These are phyloP conservation scores for Galerucella calmariensis DNA, from an alignment of 2,888 invertebrate species.

Conservation along the genomic window DNA sequence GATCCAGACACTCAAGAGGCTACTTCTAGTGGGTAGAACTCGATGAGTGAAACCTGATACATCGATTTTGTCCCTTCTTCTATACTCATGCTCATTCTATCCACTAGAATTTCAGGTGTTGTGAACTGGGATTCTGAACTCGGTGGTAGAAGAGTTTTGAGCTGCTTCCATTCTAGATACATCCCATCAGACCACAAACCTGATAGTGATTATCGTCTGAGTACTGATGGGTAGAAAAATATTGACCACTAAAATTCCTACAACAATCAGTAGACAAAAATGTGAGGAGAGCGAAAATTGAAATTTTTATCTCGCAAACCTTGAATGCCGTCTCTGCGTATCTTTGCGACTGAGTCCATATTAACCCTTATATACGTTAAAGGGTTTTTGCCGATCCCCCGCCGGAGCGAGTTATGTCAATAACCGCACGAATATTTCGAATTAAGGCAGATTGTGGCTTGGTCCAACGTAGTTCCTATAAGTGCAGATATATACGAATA, in stretches of 20 bases:
- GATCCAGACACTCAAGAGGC: no score
- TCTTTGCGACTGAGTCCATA: slow-evolving; percentile 65
- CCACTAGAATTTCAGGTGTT: no score
- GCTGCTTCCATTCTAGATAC: no score
- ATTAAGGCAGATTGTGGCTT: slow-evolving; percentile 63
- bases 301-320: neutral
- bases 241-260: no score
- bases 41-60: no score
- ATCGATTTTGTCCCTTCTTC: no score
- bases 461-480: slow-evolving; percentile 28
- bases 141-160: neutral
- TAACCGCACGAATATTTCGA: slow-evolving; percentile 64
- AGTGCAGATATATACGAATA: slow-evolving; percentile 6
- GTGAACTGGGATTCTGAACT: no score
- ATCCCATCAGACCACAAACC: neutral
- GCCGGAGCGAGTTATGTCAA: slow-evolving; percentile 62
- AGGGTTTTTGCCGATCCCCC: slow-evolving; percentile 54
- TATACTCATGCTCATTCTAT: no score
- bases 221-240: no score
- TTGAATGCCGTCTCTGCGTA: slow-evolving; percentile 30
- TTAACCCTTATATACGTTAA: slow-evolving; percentile 62
- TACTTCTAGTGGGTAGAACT: no score
- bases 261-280: no score
- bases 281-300: no score
- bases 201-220: neutral